A percentile compares a stretch with the other conserved stretches of the same genome.
phyloP scores from a whole-genome alignment of 2,888 invertebrate genomes.

The Tenodera sinensis region DNA sequence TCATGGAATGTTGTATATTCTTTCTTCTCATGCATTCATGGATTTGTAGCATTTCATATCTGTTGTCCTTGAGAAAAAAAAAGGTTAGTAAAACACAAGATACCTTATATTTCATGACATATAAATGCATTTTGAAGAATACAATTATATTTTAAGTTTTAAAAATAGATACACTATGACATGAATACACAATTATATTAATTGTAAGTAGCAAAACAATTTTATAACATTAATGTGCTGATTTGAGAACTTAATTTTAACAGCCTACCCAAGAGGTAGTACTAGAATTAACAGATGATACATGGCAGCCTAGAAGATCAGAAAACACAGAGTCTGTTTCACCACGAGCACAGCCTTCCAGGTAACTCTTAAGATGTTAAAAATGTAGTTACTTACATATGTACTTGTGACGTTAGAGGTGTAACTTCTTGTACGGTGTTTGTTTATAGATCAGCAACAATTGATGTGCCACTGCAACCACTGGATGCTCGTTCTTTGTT shows the following conservation, averaged over 20 bases:
- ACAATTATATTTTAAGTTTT: too few species aligned
- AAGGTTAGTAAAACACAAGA: conserved; percentile 21
- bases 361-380: background rate
- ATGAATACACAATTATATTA: background rate
- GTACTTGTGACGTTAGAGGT: background rate
- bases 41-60: conserved; percentile 27
- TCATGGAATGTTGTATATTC: background rate
- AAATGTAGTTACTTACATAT: background rate
- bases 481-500: conserved; percentile 55
- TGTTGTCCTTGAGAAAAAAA: conserved; percentile 28
- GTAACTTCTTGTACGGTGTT: background rate
- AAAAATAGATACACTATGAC: too few species aligned
- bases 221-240: background rate
- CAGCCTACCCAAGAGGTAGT: conserved; percentile 27
- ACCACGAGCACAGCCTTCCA: background rate
- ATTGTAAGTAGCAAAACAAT: background rate
- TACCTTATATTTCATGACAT: too few species aligned
- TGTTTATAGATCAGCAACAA: background rate
- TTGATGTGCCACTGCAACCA: conserved; percentile 57
- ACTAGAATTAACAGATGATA: conserved; percentile 32
- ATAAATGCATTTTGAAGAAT: background rate
- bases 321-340: background rate
- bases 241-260: background rate
- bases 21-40: conserved; percentile 19
- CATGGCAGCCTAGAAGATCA: conserved; percentile 18